phyloP scores from a whole-genome alignment of 2,888 invertebrate species.

The Chymomyza caudatula region DNA sequence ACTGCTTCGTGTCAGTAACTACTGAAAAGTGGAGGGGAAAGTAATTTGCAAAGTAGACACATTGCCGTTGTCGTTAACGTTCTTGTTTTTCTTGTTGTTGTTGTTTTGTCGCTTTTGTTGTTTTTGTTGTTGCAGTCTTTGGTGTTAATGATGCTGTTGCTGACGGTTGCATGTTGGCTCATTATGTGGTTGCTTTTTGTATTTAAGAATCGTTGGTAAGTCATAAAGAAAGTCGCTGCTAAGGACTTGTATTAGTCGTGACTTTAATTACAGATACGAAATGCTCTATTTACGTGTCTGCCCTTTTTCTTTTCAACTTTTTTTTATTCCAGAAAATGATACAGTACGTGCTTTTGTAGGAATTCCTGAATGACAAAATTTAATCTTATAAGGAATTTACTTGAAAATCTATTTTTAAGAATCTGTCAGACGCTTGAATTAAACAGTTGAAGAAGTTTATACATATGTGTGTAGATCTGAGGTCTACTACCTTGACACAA shows the following conservation, averaged over 20 bases:
- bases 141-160: slow-evolving; percentile 39
- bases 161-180: slow-evolving; percentile 53
- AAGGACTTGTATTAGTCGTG: not conserved
- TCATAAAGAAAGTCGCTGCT: not conserved
- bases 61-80: slow-evolving; percentile 11
- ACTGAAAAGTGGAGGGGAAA: slow-evolving; percentile 44
- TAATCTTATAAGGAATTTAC: too few relatives aligned
- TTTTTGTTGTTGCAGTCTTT: slow-evolving; percentile 11
- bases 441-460: too few relatives aligned
- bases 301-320: not conserved
- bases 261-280: not conserved
- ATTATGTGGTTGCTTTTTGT: slow-evolving; percentile 53
- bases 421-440: too few relatives aligned
- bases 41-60: slow-evolving; percentile 67
- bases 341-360: too few relatives aligned
- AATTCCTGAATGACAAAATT: too few relatives aligned
- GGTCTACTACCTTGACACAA: too few relatives aligned
- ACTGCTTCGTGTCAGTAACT: slow-evolving; percentile 3
- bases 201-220: not conserved
- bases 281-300: not conserved
- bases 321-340: too few relatives aligned
- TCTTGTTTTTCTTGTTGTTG: slow-evolving; percentile 3
- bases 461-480: too few relatives aligned
- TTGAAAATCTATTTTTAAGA: too few relatives aligned
- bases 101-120: too few relatives aligned